Base-by-base conservation (phyloP, 1,140 invertebrate genomes). In the Babylonia areolata region DNA sequence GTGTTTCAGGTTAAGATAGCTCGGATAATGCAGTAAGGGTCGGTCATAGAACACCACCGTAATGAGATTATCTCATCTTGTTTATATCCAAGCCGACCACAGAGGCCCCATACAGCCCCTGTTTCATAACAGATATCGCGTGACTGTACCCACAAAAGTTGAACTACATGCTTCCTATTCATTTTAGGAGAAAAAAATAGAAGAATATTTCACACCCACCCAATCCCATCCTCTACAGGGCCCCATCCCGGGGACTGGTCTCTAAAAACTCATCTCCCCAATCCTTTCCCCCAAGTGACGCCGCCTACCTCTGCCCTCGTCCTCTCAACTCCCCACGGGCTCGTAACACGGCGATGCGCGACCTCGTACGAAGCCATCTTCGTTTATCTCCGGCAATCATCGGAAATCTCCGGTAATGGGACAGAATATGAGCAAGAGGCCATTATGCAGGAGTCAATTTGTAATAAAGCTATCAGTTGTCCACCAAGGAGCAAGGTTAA, bases 351-450 rank as follows among this genome's bases (percentile, higher is more conserved):
- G n/a, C 54, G 37, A 42, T 37, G 64, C 58, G 64, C 82, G 82
- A 84, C 82, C 82, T 46, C 64, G 33, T 37, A 33, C 82, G 69
- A 73, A 84, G 82, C 64, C 82, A 73, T 84, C 82, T 84, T 84
- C 82, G 82, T 69, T 84, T 84, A 84, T 84, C 82, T 84, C 82
- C 82, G 82, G 69, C 82, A 37, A 84, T 84, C 69, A 84, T 84
- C 82, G 82, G 82, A 84, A 84, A 84, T 84, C 82, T 84, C 58
- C 82, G 58, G 37, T 84, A 84, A 84, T 84, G 69, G 82, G 64
- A 84, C 39, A 73, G 54, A 42, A 71, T 40, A 46, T 69, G 64
- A 84, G 64, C 64, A 73, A 69, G 54, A 15, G 64, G 64, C 82
- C 82, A 84, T 84, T 84, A 84, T 75, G 69, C 23, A 31, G 82